Percentiles rank a stretch among this genome's conserved stretches.
These are phyloP conservation scores for Caenorhabditis plicata DNA, from an alignment of 2,888 invertebrate species.

Conservation along the genomic window DNA sequence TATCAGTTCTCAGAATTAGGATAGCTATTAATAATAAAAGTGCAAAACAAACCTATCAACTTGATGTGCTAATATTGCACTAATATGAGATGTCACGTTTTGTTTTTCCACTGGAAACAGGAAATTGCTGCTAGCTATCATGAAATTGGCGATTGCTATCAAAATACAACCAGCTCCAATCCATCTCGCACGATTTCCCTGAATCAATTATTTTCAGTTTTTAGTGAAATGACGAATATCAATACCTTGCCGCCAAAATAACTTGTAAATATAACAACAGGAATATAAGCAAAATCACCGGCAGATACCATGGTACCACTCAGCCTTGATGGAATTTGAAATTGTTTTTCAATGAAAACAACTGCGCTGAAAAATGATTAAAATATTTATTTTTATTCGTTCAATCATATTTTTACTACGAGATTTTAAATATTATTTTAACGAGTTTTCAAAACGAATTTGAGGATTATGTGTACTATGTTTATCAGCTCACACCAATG, in stretches of 20 bases:
- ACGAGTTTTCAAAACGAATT: no score
- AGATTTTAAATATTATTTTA: no score
- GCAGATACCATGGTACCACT: constrained; percentile 64
- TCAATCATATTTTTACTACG: background rate
- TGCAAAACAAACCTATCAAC: constrained; percentile 22
- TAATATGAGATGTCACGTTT: constrained; percentile 37
- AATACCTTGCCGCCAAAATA: constrained; percentile 62
- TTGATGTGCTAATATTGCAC: constrained; percentile 31
- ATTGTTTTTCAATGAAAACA: constrained; percentile 64
- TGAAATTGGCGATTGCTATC: constrained; percentile 61
- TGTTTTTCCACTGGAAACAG: constrained; percentile 56
- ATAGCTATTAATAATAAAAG: background rate
- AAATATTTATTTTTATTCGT: background rate
- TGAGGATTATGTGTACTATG: no score
- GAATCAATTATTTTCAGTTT: background rate
- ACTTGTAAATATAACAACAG: constrained; percentile 61
- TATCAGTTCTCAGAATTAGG: no score
- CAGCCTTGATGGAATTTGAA: constrained; percentile 63
- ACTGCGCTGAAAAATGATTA: constrained; percentile 62
- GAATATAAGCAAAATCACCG: constrained; percentile 65
- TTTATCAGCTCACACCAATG: no score
- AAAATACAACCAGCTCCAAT: constrained; percentile 65
- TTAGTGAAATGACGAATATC: background rate
- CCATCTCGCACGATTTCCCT: constrained; percentile 64
- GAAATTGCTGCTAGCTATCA: constrained; percentile 62